Evolutionary conservation across 2,113 vertebrate species (phyloP).

Genomic region (Syrrhaptes paradoxus): DNA sequence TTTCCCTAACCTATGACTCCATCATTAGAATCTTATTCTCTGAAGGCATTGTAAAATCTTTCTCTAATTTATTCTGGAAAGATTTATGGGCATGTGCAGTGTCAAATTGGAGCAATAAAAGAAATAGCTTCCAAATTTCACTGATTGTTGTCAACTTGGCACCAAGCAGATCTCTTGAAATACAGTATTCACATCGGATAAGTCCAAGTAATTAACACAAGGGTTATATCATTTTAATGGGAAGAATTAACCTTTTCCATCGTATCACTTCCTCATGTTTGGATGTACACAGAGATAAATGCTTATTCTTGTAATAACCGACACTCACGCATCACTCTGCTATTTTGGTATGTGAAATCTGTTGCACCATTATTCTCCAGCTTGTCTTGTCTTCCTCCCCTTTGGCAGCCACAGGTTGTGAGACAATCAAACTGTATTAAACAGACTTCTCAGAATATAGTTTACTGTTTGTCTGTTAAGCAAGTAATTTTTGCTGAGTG

Average conservation of each 20-base stretch:
- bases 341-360: neutral
- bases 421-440: neutral
- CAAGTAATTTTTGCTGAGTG: neutral
- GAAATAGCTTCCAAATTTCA: neutral
- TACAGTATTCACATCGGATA: neutral
- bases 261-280: neutral
- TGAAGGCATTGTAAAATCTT: neutral
- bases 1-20: neutral
- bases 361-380: neutral
- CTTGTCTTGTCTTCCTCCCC: neutral
- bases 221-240: neutral
- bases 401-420: neutral
- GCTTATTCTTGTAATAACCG: neutral
- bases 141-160: neutral
- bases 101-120: neutral
- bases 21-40: neutral
- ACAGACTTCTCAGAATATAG: neutral
- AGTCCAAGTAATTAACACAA: neutral
- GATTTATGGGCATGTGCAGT: neutral
- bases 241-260: neutral
- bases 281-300: neutral
- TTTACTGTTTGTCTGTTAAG: neutral
- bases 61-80: neutral
- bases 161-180: neutral
- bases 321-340: neutral